phyloP scores from a whole-genome alignment of 2,113 vertebrate species.

The Archocentrus centrarchus region DNA sequence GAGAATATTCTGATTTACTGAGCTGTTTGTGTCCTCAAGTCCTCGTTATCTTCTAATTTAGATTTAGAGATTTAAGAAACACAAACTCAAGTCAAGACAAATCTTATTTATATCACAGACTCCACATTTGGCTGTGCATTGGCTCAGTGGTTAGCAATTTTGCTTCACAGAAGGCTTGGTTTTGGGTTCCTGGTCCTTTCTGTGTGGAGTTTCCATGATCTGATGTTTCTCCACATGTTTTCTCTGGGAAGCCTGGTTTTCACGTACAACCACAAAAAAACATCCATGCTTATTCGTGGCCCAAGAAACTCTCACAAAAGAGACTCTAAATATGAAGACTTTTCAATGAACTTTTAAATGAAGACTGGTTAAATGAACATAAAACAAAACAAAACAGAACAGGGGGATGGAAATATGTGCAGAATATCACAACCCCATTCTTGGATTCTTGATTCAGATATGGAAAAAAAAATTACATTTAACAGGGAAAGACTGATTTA shows the following conservation, averaged over 20 bases:
- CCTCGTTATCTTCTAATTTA: slow-evolving; percentile 9
- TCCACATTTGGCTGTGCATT: too few relatives aligned
- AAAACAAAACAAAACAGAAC: neutral
- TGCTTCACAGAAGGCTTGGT: neutral
- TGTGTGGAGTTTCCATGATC: neutral
- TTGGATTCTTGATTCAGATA: slow-evolving; percentile 7
- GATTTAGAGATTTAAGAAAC: neutral
- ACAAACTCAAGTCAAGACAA: neutral
- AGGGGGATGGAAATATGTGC: neutral
- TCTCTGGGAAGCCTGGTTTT: neutral
- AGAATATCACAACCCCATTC: neutral
- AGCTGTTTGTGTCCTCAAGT: slow-evolving; percentile 19
- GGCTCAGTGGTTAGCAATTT: neutral
- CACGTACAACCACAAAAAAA: neutral
- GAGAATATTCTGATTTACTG: slow-evolving; percentile 25
- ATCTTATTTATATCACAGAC: neutral
- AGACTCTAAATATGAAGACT: neutral
- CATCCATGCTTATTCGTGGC: neutral
- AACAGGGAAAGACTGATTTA: neutral
- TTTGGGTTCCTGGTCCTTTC: neutral
- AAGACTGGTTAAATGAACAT: neutral
- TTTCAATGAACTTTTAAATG: neutral
- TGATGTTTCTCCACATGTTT: neutral
- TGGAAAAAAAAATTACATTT: slow-evolving; percentile 4
- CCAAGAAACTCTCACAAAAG: neutral